Evolutionary conservation across 2,113 vertebrate species (phyloP), one percentile per base, ranked within the genome.

Genomic region (Channa maculata): DNA sequence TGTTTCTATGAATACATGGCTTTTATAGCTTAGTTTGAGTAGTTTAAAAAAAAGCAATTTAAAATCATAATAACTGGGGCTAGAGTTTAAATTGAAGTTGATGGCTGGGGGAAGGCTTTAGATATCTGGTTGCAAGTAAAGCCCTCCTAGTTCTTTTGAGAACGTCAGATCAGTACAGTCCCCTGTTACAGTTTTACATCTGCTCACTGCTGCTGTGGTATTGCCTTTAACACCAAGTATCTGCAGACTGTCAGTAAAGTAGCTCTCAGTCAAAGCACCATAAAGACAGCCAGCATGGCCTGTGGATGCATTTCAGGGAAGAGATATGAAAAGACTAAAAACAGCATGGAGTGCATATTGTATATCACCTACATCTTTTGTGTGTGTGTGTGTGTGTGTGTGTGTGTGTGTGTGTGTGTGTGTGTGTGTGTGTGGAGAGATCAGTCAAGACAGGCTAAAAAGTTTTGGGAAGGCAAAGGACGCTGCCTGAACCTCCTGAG

Each of bases 381-480:
- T 81, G 65, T 65, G 55, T 68, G 65, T 43, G 70, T 48, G 34
- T 63, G 66, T 65, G 52, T 48, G 63, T 59, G 37, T 50, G 64
- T 60, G 24, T 24, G 24, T 24, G 24, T 24, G 24, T 24, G 24
- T 24, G 74, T 58, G 57, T 58, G 57, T 33, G 24, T 80, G 59
- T 52, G 60, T 36, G 46, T 70, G 37, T 11, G 11, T 53, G 37
- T 54, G 69, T 39, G 15, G 12, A 51, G 24, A 72, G 72, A 39
- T 59, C 39, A 55, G 44, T 39, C 24, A 10, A 43, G 37, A 71
- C 39, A 68, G 46, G 57, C 50, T 61, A 43, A 73, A 88, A 88
- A 86, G 86, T 88, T 90, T 88, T 54, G 65, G 75, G 81, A 85
- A 89, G 71, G 76, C 82, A 83, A 83, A 86, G 84, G 41, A 71